Conservation (phyloP, 2,888 invertebrate genomes). For the Synergus japonicus region DNA sequence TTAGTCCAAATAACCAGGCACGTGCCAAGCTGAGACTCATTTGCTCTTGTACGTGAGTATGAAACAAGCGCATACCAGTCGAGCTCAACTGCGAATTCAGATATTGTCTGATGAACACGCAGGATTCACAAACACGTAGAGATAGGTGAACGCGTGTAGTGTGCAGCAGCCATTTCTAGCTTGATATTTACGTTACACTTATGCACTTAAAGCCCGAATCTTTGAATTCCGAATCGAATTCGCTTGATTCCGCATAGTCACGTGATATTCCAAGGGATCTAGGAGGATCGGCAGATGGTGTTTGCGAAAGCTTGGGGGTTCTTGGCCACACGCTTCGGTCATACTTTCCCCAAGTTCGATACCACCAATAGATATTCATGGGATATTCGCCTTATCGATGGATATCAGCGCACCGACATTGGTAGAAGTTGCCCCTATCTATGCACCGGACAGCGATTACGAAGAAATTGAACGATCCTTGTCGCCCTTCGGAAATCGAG, state of each 20-base stretch:
- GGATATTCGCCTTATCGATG: conserved; percentile 10
- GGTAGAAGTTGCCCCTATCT: conserved; percentile 7
- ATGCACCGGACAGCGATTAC: conserved; percentile 23
- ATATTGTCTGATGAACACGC: conserved; percentile 34
- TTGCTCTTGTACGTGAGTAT: conserved; percentile 28
- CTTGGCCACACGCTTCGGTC: not conserved
- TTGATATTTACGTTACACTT: conserved; percentile 29
- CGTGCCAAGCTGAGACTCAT: conserved; percentile 39
- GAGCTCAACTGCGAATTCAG: conserved; percentile 16
- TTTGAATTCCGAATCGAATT: conserved; percentile 5
- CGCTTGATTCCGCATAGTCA: not conserved
- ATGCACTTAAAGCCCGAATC: conserved; percentile 36
- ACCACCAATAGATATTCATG: conserved; percentile 32
- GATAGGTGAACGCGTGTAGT: conserved; percentile 16
- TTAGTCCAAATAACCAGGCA: conserved; percentile 35
- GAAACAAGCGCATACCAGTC: conserved; percentile 1
- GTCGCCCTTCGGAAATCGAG: conserved; percentile 16
- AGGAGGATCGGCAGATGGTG: not conserved
- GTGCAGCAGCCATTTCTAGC: not conserved
- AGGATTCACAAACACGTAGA: conserved; percentile 7
- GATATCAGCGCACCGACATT: conserved; percentile 9
- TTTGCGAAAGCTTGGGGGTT: not conserved
- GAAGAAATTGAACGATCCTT: conserved; percentile 18
- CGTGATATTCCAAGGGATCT: conserved; percentile 4
- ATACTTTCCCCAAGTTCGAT: conserved; percentile 12